phyloP scores from a whole-genome alignment of 2,797 vertebrate genomes.

The Peromyscus attwateri region DNA sequence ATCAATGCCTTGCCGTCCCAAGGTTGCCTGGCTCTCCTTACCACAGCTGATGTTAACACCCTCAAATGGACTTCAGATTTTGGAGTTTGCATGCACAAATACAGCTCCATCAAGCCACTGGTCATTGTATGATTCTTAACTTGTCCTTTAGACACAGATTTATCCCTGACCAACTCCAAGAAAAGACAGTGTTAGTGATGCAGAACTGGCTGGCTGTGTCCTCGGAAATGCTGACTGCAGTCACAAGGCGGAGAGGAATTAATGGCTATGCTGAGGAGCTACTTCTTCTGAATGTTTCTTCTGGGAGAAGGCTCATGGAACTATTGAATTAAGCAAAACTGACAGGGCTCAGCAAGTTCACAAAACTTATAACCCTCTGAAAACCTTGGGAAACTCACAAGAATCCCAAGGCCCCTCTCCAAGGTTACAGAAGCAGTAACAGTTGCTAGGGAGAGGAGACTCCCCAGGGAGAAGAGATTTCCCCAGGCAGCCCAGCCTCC shows the following conservation, averaged over 20 bases:
- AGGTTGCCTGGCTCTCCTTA: not conserved
- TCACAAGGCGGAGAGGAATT: not conserved
- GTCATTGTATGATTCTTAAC: not conserved
- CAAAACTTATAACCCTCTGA: not conserved
- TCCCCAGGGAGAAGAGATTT: not conserved
- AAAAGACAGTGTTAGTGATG: not conserved
- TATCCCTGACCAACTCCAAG: not conserved
- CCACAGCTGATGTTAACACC: fast-evolving
- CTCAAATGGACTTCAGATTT: not conserved
- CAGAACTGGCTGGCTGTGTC: not conserved
- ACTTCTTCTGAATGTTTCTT: not conserved
- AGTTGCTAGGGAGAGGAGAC: not conserved
- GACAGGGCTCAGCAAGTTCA: not conserved
- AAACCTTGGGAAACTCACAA: not conserved
- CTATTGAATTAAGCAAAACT: not conserved
- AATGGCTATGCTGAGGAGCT: not conserved
- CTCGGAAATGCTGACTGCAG: not conserved
- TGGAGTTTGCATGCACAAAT: not conserved
- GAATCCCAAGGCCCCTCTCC: not conserved
- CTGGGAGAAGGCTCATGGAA: not conserved
- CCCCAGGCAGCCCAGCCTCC: not conserved
- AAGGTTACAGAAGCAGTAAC: not conserved
- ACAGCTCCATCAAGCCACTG: not conserved
- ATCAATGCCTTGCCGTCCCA: not conserved
- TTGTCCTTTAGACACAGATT: not conserved